Percentiles rank a stretch among this genome's conserved stretches.
phyloP scores from a whole-genome alignment of 2,797 vertebrate genomes.

The Falco biarmicus region DNA sequence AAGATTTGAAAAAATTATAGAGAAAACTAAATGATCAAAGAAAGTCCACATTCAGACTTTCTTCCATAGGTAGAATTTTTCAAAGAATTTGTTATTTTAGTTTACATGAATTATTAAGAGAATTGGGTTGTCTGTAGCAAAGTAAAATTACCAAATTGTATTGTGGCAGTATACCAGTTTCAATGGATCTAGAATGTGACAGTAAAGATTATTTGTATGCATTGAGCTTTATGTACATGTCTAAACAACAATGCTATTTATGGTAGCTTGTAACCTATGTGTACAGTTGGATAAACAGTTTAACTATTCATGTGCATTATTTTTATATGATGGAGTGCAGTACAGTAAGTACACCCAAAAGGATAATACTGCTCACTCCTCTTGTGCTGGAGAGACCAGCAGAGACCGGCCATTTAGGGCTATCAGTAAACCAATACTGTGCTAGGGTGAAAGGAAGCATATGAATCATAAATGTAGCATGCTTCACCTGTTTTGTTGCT shows the following conservation, averaged over 20 bases:
- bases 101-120: background rate
- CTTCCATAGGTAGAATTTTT: background rate
- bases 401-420: constrained; percentile 60
- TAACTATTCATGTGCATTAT: constrained; percentile 69
- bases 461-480: constrained; percentile 73
- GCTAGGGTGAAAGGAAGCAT: constrained; percentile 63
- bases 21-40: background rate
- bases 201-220: constrained; percentile 28
- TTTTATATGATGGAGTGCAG: constrained; percentile 64
- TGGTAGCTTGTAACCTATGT: constrained; percentile 46
- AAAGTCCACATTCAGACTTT: background rate
- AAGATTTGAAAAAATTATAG: background rate
- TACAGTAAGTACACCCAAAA: constrained; percentile 65
- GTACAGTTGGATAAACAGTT: constrained; percentile 67
- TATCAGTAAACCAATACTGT: constrained; percentile 55
- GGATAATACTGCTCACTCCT: constrained; percentile 63
- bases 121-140: background rate
- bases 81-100: background rate
- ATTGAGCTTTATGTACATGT: constrained; percentile 1
- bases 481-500: constrained; percentile 75
- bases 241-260: constrained; percentile 43
- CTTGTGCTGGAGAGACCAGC: constrained; percentile 39
- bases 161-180: background rate
- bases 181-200: background rate
- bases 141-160: background rate